A percentile compares a stretch with the other conserved stretches of the same genome.
phyloP scores from a whole-genome alignment of 2,113 vertebrate species.

The Athene cunicularia region DNA sequence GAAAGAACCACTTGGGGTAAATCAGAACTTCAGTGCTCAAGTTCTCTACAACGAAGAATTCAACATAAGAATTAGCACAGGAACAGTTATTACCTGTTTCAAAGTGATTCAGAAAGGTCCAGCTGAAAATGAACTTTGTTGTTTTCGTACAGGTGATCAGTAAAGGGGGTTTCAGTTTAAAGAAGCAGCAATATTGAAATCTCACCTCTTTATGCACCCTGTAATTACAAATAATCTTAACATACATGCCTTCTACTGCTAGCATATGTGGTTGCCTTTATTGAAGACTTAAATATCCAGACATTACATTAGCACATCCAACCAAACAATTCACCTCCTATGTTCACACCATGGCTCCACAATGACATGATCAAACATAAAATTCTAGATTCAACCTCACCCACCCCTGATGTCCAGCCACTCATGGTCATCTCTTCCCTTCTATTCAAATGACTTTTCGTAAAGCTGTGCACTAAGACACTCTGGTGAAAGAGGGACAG shows the following conservation, averaged over 20 bases:
- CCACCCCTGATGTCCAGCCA: neutral
- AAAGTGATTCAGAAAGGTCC: neutral
- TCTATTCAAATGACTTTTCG: neutral
- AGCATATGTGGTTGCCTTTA: neutral
- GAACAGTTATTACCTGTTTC: neutral
- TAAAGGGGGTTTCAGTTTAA: neutral
- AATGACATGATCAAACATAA: rapidly evolving
- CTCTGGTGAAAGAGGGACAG: neutral
- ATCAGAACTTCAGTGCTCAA: conserved; percentile 51
- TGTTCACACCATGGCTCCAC: neutral
- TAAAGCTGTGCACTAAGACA: neutral
- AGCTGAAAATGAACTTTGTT: neutral
- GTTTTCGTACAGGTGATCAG: neutral
- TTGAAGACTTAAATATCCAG: neutral
- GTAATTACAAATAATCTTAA: neutral
- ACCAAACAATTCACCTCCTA: neutral
- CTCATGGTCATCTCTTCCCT: neutral
- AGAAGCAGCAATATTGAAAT: neutral
- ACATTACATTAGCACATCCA: neutral
- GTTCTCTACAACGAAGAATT: conserved; percentile 70
- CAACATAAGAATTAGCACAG: conserved; percentile 37
- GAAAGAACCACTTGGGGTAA: conserved; percentile 31
- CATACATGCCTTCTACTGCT: neutral
- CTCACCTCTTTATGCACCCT: neutral
- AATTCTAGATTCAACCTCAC: neutral